These are phyloP conservation scores for Typhlichthys subterraneus DNA, from an alignment of 2,797 vertebrate genomes.

Conservation along the genomic window DNA sequence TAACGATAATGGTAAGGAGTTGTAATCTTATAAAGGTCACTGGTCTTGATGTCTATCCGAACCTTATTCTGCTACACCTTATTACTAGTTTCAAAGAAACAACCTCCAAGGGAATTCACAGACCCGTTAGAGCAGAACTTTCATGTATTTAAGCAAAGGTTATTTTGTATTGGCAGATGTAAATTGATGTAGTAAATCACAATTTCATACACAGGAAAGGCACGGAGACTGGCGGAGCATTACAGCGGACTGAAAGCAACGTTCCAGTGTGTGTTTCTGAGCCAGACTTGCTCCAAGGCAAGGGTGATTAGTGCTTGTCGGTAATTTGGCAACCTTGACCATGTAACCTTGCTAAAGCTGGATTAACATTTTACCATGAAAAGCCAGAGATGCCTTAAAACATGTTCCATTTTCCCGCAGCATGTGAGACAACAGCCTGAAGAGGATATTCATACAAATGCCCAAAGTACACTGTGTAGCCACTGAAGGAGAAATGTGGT, in stretches of 20 bases:
- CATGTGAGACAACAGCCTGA: slow-evolving; percentile 63
- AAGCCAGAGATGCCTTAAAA: slow-evolving; percentile 73
- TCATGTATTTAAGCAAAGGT: slow-evolving; percentile 68
- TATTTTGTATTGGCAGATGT: slow-evolving; percentile 72
- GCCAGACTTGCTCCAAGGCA: slow-evolving; percentile 72
- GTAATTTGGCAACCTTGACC: slow-evolving; percentile 81
- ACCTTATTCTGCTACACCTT: slow-evolving; percentile 35
- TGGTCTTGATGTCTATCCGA: slow-evolving; percentile 52
- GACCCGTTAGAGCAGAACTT: slow-evolving; percentile 43
- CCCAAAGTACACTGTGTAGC: slow-evolving; percentile 54
- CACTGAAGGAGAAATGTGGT: slow-evolving; percentile 71
- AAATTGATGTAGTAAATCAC: slow-evolving; percentile 76
- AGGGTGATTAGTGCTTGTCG: slow-evolving; percentile 73
- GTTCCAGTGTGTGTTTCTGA: slow-evolving; percentile 65
- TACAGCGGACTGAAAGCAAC: slow-evolving; percentile 53
- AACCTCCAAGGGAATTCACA: slow-evolving; percentile 26
- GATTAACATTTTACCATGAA: slow-evolving; percentile 77
- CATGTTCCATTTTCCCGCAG: slow-evolving; percentile 70
- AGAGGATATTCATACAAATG: slow-evolving; percentile 64
- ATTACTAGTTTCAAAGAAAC: slow-evolving; percentile 34
- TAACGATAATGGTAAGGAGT: slow-evolving; percentile 48
- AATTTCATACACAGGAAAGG: slow-evolving; percentile 62
- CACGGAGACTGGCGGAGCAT: slow-evolving; percentile 35
- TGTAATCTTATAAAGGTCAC: slow-evolving; percentile 66
- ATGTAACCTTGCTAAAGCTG: slow-evolving; percentile 76